Percentiles rank a stretch among this genome's conserved stretches.
Evolutionary conservation across 2,888 invertebrate species (phyloP).

Genomic region (Limnephilus lunatus): DNA sequence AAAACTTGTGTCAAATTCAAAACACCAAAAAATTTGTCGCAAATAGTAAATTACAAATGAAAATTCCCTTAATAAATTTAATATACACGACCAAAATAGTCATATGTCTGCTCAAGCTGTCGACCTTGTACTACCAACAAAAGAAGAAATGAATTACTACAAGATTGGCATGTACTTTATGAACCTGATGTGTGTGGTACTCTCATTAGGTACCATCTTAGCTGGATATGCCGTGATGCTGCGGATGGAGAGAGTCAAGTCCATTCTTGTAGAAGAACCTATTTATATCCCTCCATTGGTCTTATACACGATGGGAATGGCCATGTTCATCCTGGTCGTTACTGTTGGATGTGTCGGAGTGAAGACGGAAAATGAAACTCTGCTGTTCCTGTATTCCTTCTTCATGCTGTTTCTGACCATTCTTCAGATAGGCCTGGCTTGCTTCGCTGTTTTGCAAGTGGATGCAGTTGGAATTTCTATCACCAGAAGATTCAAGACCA

Average conservation of each 20-base stretch:
- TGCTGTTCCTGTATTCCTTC: slow-evolving; percentile 52
- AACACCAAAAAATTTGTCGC: not conserved
- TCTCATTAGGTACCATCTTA: slow-evolving; percentile 20
- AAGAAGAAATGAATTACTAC: slow-evolving; percentile 47
- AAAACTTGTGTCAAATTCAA: not conserved
- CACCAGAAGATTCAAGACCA: slow-evolving; percentile 14
- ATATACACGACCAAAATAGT: not conserved
- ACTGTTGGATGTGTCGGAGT: slow-evolving; percentile 50
- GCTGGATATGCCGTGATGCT: slow-evolving; percentile 39
- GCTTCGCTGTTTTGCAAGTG: slow-evolving; percentile 53
- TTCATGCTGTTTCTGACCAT: slow-evolving; percentile 44
- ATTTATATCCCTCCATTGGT: slow-evolving; percentile 31
- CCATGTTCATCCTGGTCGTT: slow-evolving; percentile 39
- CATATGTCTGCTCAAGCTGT: slow-evolving; percentile 2
- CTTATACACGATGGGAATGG: slow-evolving; percentile 38
- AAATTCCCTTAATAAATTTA: not conserved
- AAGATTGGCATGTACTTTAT: slow-evolving; percentile 51
- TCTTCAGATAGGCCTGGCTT: slow-evolving; percentile 45
- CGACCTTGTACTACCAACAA: not conserved
- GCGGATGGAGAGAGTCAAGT: not conserved
- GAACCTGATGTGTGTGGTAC: slow-evolving; percentile 44
- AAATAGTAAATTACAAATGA: not conserved
- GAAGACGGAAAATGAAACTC: slow-evolving; percentile 42
- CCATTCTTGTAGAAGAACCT: not conserved
- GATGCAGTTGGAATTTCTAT: slow-evolving; percentile 14